phyloP scores from a whole-genome alignment of 2,888 invertebrate genomes.

The Stenurella melanura region DNA sequence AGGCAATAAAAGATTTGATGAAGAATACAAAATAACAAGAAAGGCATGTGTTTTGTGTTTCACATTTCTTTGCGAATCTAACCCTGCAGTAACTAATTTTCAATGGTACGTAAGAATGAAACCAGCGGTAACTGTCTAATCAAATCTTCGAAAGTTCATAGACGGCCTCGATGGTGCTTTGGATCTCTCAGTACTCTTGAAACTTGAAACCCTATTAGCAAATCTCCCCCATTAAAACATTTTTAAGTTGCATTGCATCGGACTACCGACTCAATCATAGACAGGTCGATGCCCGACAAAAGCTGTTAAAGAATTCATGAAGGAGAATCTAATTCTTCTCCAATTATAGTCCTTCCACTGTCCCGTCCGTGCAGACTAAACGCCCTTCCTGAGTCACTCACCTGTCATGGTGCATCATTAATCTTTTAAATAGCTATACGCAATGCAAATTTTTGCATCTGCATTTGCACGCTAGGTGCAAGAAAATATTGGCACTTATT shows the following conservation, averaged over 20 bases:
- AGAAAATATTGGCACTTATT: too few species aligned
- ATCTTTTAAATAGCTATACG: conserved; percentile 14
- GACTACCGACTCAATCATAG: conserved; percentile 1
- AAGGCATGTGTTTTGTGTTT: too few species aligned
- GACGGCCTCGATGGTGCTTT: too few species aligned
- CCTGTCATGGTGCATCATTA: conserved; percentile 16
- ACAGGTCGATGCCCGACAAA: conserved; percentile 33
- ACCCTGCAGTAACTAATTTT: too few species aligned
- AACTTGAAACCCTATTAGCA: neutral
- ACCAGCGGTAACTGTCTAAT: too few species aligned
- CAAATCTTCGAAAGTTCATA: too few species aligned
- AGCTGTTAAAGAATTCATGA: conserved; percentile 38
- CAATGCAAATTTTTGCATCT: neutral
- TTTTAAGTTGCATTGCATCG: conserved; percentile 11
- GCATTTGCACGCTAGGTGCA: neutral
- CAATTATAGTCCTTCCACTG: conserved; percentile 31
- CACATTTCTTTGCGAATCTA: too few species aligned
- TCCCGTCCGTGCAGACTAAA: conserved; percentile 32
- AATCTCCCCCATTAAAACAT: neutral
- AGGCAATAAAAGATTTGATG: too few species aligned
- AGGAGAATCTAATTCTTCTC: conserved; percentile 30
- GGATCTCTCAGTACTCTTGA: too few species aligned
- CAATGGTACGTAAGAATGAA: too few species aligned
- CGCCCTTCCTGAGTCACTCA: conserved; percentile 28
- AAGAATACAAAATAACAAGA: too few species aligned